These are phyloP conservation scores for Cryptophagus acutangulus DNA, from an alignment of 2,888 invertebrate species.

Conservation along the genomic window DNA sequence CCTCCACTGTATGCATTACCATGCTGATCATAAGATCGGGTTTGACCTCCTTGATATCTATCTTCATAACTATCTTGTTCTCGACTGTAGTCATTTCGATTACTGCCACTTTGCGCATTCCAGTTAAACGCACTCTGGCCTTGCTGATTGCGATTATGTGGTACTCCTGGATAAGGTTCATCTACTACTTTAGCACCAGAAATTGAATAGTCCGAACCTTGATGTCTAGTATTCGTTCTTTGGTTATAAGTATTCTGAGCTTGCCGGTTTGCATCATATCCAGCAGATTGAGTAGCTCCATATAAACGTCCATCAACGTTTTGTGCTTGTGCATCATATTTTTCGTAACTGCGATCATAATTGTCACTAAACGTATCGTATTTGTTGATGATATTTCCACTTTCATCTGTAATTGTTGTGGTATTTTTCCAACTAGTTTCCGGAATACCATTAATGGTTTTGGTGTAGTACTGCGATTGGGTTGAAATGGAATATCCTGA, in stretches of 20 bases:
- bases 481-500: no score
- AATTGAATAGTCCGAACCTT: slow-evolving; percentile 5
- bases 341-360: no score
- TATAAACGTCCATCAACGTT: no score
- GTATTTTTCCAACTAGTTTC: slow-evolving; percentile 29
- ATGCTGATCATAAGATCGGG: background rate
- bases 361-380: slow-evolving; percentile 17
- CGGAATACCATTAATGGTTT: slow-evolving; percentile 22
- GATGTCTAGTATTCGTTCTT: background rate
- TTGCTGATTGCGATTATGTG: no score
- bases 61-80: no score
- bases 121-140: background rate
- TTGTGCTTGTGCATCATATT: slow-evolving; percentile 15
- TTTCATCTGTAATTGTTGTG: slow-evolving; percentile 31
- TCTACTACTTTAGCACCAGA: background rate
- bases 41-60: background rate
- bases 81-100: background rate
- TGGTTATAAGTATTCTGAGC: background rate
- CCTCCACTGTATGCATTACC: background rate
- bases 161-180: background rate
- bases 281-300: no score
- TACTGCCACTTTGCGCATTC: background rate
- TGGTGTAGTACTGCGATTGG: background rate
- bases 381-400: slow-evolving; percentile 30
- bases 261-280: no score